Percentiles rank a stretch among this genome's conserved stretches.
Evolutionary conservation across 2,888 invertebrate genomes (phyloP).

Genomic region (Rhagonycha fulva): DNA sequence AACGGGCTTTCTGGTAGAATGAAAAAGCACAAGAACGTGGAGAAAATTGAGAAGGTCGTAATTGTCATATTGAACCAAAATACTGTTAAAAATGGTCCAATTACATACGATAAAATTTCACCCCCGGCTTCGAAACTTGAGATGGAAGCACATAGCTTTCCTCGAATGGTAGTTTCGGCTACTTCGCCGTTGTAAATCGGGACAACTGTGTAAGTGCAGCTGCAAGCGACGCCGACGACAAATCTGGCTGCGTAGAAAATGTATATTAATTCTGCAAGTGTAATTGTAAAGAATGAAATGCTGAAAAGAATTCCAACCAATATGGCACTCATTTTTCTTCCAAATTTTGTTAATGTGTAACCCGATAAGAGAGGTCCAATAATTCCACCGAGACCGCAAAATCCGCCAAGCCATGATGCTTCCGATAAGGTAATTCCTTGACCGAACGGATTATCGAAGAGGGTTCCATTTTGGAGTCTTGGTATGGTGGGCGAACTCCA

Average conservation of each 20-base stretch:
- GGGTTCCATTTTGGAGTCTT: no score
- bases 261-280: slow-evolving; percentile 33
- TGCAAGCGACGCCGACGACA: slow-evolving; percentile 66
- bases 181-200: slow-evolving; percentile 90
- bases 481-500: no score
- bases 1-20: slow-evolving; percentile 85
- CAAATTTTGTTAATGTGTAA: no score
- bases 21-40: slow-evolving; percentile 63
- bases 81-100: slow-evolving; percentile 79
- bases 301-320: not conserved
- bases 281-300: not conserved
- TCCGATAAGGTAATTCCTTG: no score
- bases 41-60: slow-evolving; percentile 63
- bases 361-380: no score
- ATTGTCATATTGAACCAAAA: slow-evolving; percentile 69
- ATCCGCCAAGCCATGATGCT: no score
- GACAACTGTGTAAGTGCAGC: slow-evolving; percentile 71
- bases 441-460: no score
- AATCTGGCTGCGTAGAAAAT: slow-evolving; percentile 53
- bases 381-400: no score
- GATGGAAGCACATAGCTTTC: slow-evolving; percentile 80
- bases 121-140: slow-evolving; percentile 74
- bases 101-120: slow-evolving; percentile 68
- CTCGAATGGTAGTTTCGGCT: slow-evolving; percentile 76
- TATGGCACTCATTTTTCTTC: not conserved